Evolutionary conservation across 2,888 invertebrate genomes (phyloP).

Genomic region (Drosophila kuntzei): DNA sequence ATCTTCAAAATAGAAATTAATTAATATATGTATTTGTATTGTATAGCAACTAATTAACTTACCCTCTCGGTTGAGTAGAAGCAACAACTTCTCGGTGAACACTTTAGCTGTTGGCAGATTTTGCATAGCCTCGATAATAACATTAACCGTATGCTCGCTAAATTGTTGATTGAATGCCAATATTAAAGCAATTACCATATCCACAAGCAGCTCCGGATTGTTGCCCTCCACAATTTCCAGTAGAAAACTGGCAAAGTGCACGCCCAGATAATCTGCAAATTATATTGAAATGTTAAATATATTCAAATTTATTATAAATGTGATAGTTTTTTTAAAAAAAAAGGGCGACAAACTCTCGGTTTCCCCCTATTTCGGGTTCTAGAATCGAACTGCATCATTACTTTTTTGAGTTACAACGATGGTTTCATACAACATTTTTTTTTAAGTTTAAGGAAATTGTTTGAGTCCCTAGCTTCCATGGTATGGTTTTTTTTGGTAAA

Average conservation of each 20-base stretch:
- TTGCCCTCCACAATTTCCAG: slow-evolving; percentile 94
- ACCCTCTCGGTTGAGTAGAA: slow-evolving; percentile 96
- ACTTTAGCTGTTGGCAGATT: slow-evolving; percentile 91
- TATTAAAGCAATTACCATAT: slow-evolving; percentile 93
- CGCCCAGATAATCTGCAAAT: slow-evolving; percentile 92
- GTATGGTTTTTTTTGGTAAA: too few species aligned
- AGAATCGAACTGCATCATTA: too few species aligned
- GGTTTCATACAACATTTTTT: too few species aligned
- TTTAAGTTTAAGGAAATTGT: too few species aligned
- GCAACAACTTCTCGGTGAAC: slow-evolving; percentile 95
- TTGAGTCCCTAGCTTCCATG: too few species aligned
- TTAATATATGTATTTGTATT: neutral
- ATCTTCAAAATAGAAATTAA: slow-evolving; percentile 86
- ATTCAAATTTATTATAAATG: too few species aligned
- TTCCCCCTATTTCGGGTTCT: too few species aligned
- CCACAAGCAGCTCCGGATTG: slow-evolving; percentile 93
- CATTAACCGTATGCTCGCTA: slow-evolving; percentile 88
- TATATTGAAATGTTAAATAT: neutral
- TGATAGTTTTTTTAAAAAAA: too few species aligned
- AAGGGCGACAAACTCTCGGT: too few species aligned
- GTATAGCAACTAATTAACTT: slow-evolving; percentile 30
- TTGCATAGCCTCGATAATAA: slow-evolving; percentile 90
- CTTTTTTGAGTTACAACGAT: too few species aligned
- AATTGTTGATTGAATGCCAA: slow-evolving; percentile 97
- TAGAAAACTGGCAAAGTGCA: slow-evolving; percentile 92